Conservation (phyloP, 2,888 invertebrate genomes). For the Caenorhabditis drosophilae region DNA sequence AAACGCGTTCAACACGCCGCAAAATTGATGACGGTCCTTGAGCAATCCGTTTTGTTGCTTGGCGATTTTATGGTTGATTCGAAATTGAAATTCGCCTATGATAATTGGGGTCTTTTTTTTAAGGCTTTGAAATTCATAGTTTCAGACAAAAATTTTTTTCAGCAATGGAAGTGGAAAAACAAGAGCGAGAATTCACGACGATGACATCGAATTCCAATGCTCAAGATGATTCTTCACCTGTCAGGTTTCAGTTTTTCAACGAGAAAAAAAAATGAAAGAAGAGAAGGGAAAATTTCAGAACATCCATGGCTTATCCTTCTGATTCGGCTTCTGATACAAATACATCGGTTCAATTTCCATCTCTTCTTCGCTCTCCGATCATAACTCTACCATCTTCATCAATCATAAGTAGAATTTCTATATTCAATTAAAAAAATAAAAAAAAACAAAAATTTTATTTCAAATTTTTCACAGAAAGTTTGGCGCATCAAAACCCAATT, state of each 20-base stretch:
- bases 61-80: conserved; percentile 45
- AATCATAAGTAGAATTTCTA: conserved; percentile 34
- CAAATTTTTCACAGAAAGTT: conserved; percentile 2
- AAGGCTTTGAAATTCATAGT: conserved; percentile 11
- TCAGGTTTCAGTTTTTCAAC: not conserved
- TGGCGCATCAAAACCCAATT: not conserved
- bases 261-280: too few relatives aligned
- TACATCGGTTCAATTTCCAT: conserved; percentile 32
- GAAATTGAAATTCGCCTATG: conserved; percentile 33
- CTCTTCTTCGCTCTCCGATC: conserved; percentile 37
- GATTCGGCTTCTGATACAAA: too few relatives aligned
- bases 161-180: conserved; percentile 50
- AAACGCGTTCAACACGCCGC: conserved; percentile 41
- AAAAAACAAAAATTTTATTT: not conserved
- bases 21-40: conserved; percentile 55
- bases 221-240: conserved; percentile 21
- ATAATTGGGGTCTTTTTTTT: conserved; percentile 44
- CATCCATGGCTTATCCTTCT: too few relatives aligned
- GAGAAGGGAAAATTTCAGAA: too few relatives aligned
- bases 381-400: conserved; percentile 48
- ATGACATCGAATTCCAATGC: conserved; percentile 7
- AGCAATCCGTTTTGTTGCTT: conserved; percentile 50
- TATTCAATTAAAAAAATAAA: too few relatives aligned
- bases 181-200: conserved; percentile 25
- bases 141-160: conserved; percentile 9